These are phyloP conservation scores for Patella vulgata DNA, from an alignment of 1,140 invertebrate genomes.

Conservation along the genomic window DNA sequence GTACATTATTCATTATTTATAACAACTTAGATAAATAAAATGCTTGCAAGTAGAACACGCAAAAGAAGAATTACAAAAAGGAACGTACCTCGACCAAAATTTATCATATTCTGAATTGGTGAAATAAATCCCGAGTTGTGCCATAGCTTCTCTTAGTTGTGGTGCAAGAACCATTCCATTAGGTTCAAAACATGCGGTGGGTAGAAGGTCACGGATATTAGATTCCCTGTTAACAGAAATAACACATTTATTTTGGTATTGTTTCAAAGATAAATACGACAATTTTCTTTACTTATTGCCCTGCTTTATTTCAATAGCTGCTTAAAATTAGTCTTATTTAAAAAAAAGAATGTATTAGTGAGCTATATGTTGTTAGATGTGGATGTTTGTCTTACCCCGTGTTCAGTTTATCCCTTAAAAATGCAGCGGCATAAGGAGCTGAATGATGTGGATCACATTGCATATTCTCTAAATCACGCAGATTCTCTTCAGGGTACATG, in stretches of 20 bases:
- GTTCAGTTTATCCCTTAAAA: conserved; percentile 10
- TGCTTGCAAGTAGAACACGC: too few relatives aligned
- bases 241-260: too few relatives aligned
- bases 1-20: too few relatives aligned
- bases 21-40: too few relatives aligned
- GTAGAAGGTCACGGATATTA: conserved; percentile 16
- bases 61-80: too few relatives aligned
- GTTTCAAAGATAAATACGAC: too few relatives aligned
- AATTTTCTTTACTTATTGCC: too few relatives aligned
- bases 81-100: conserved; percentile 35
- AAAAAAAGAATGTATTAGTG: too few relatives aligned
- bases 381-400: conserved; percentile 1
- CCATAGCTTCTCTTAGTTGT: conserved; percentile 30
- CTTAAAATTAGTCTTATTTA: too few relatives aligned
- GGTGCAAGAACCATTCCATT: conserved; percentile 29
- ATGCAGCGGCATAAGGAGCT: conserved; percentile 15
- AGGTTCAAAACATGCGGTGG: conserved; percentile 20
- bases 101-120: conserved; percentile 34
- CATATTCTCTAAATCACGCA: conserved; percentile 4
- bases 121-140: conserved; percentile 20
- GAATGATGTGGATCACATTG: conserved; percentile 18
- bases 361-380: too few relatives aligned
- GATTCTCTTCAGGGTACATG: conserved; percentile 10
- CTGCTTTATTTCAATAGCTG: too few relatives aligned
- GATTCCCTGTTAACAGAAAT: conserved; percentile 5